Evolutionary conservation across 2,113 vertebrate genomes (phyloP), one percentile per base, ranked within the genome.

Genomic region (Tychaedon coryphoeus): DNA sequence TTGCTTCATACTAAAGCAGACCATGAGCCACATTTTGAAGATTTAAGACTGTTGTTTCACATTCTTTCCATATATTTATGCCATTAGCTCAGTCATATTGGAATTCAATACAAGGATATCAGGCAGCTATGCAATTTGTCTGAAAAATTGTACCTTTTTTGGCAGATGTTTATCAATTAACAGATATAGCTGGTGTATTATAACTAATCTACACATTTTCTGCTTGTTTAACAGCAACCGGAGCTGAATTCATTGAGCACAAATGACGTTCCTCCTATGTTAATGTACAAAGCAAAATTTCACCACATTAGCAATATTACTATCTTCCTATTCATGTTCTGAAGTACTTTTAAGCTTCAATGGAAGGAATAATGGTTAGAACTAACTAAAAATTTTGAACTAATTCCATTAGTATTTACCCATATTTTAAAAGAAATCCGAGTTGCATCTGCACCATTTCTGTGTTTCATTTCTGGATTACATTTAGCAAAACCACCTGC

Each of bases 391-490:
- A 69, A 79, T 61, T 88, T 96, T 86, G 22, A 83, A 76, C 33
- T 66, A 86, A 69, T 73, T 83, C 75, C 60, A 70, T 56, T 3
- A 33, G 24, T 94, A 47, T 95, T 92, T 92, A 72, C 14, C 80
- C 33, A 71, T 62, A 76, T 80, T 90, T 90, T 83, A 40, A 70
- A 87, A 80, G 6, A 77, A 90, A 73, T 83, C 50, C 53, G 26
- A 75, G 42, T 74, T 71, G 47, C 34, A 50, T 47, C 76, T 67
- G 42, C 29, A 71, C 42, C 22, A 58, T 31, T 79, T 91, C 50
- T 61, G 12, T 89, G 25, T 94, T 94, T 93, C 36, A 57, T 54
- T 93, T 92, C 90, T 79, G 78, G 74, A 88, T 91, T 93, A 88
- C 16, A 34, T 69, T 92, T 58, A 62, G 36, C 31, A 88, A 94